phyloP scores from a whole-genome alignment of 2,797 vertebrate genomes.

The Eulemur coronatus region DNA sequence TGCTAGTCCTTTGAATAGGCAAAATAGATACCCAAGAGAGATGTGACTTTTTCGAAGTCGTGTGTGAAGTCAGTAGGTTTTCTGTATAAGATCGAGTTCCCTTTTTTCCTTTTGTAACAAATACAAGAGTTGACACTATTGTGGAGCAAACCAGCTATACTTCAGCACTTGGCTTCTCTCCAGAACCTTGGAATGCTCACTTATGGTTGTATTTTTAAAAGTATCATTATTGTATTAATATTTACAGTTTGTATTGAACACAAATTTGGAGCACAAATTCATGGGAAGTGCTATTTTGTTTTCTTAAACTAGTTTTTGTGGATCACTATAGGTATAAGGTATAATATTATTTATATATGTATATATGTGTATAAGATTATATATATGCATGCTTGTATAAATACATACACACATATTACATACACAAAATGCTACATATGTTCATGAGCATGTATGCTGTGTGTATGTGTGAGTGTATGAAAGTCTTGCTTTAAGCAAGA shows the following conservation, averaged over 20 bases:
- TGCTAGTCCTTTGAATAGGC: not conserved
- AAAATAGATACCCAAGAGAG: slow-evolving; percentile 22
- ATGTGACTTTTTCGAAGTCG: slow-evolving; percentile 30
- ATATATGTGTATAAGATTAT: too few relatives aligned
- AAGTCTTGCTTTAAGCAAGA: slow-evolving; percentile 36
- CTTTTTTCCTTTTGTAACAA: slow-evolving; percentile 34
- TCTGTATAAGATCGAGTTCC: slow-evolving; percentile 27
- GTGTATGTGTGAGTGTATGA: not conserved
- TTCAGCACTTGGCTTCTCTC: slow-evolving; percentile 35
- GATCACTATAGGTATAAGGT: not conserved
- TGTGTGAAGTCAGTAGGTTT: slow-evolving; percentile 43
- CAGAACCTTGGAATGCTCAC: not conserved
- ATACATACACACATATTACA: not conserved
- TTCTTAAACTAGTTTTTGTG: not conserved
- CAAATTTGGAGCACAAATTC: slow-evolving; percentile 24
- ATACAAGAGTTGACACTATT: slow-evolving; percentile 45
- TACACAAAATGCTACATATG: not conserved
- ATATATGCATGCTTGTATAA: too few relatives aligned
- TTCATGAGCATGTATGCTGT: not conserved
- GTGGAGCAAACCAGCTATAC: slow-evolving; percentile 25
- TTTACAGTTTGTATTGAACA: slow-evolving; percentile 54
- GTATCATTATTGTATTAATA: slow-evolving; percentile 57
- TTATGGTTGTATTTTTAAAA: slow-evolving; percentile 42
- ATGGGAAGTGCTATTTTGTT: slow-evolving; percentile 9
- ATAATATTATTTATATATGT: not conserved